Evolutionary conservation across 2,797 vertebrate species (phyloP).

Genomic region (Furcifer pardalis): DNA sequence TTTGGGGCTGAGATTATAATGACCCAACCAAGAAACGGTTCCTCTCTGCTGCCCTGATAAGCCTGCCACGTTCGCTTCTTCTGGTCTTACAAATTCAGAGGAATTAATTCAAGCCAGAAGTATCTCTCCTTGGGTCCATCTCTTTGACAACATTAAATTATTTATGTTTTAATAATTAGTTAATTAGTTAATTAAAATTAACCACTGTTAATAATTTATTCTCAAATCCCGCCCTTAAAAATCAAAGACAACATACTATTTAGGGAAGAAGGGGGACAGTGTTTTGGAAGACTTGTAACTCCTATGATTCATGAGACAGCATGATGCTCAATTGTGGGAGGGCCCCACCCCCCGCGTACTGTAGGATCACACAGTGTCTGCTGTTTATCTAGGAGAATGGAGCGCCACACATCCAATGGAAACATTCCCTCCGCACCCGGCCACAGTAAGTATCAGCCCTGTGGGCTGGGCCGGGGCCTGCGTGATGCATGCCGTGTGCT

Average conservation of each 20-base stretch:
- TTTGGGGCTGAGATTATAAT: not conserved
- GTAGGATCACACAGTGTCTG: slow-evolving; percentile 27
- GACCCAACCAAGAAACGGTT: too few relatives aligned
- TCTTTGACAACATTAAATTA: too few relatives aligned
- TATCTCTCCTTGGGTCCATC: too few relatives aligned
- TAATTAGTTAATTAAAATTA: too few relatives aligned
- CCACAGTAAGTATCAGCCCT: slow-evolving; percentile 36
- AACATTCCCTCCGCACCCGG: slow-evolving; percentile 22
- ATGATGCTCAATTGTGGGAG: not conserved
- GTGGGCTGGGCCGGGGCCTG: slow-evolving; percentile 1
- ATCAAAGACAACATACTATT: not conserved
- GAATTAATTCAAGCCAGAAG: too few relatives aligned
- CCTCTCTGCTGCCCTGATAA: too few relatives aligned
- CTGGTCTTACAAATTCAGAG: too few relatives aligned
- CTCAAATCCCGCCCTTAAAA: too few relatives aligned
- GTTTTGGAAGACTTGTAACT: not conserved
- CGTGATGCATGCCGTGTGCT: not conserved
- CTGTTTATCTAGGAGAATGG: slow-evolving; percentile 40
- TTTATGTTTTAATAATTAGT: too few relatives aligned
- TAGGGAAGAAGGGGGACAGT: not conserved
- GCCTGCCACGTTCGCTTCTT: too few relatives aligned
- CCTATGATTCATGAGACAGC: not conserved
- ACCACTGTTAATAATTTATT: too few relatives aligned
- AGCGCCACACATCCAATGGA: slow-evolving; percentile 26
- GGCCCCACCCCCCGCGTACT: not conserved